These are phyloP conservation scores for Smittia sp. DNA, from an alignment of 2,888 invertebrate species.

Conservation along the genomic window DNA sequence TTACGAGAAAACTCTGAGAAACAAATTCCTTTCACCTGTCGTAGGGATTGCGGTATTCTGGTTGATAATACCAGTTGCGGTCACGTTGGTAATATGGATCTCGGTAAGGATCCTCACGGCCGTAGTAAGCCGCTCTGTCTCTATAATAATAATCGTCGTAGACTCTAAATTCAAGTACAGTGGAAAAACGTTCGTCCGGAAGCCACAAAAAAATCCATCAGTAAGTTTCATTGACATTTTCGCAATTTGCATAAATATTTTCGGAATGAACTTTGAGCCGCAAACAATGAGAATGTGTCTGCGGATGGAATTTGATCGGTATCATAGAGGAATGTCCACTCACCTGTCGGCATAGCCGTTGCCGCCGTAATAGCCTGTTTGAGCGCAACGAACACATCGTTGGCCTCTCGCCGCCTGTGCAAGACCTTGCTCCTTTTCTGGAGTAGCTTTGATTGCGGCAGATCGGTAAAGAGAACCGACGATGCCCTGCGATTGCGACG, in stretches of 20 bases:
- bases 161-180: slow-evolving; percentile 20
- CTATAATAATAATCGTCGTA: slow-evolving; percentile 43
- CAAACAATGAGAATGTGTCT: background rate
- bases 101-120: slow-evolving; percentile 35
- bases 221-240: slow-evolving; percentile 17
- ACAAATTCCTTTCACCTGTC: background rate
- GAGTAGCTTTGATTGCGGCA: slow-evolving; percentile 2
- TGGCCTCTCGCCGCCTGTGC: slow-evolving; percentile 10
- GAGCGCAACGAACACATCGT: slow-evolving; percentile 7
- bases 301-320: background rate
- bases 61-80: slow-evolving; percentile 45
- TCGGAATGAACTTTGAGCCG: background rate
- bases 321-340: background rate
- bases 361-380: background rate
- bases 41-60: slow-evolving; percentile 42
- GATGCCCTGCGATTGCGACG: background rate
- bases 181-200: slow-evolving; percentile 12
- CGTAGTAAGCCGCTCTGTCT: slow-evolving; percentile 33
- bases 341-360: slow-evolving; percentile 33
- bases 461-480: slow-evolving; percentile 26
- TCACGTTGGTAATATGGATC: slow-evolving; percentile 40
- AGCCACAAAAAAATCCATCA: slow-evolving; percentile 23
- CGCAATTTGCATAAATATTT: background rate
- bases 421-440: background rate
- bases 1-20: background rate